Conservation (phyloP, 2,797 vertebrate species). For the Craterocephalus amniculus region DNA sequence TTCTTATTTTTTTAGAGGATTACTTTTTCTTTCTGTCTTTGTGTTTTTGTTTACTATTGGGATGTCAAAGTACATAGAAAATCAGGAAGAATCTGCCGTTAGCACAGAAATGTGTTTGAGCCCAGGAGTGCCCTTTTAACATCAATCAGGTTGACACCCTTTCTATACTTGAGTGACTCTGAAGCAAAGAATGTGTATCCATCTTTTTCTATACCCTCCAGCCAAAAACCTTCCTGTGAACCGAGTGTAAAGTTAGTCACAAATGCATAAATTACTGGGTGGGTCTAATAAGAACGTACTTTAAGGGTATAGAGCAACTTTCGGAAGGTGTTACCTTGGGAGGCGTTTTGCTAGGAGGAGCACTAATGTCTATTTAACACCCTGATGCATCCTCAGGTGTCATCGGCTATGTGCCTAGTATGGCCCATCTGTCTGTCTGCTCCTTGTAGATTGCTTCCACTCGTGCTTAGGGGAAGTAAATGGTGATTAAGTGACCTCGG, state of each 20-base stretch:
- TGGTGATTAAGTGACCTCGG: conserved; percentile 81
- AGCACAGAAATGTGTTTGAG: conserved; percentile 5
- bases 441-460: conserved; percentile 67
- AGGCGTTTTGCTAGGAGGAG: conserved; percentile 67
- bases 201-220: conserved; percentile 28
- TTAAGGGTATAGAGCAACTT: conserved; percentile 66
- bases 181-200: conserved; percentile 49
- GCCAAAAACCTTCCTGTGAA: conserved; percentile 44
- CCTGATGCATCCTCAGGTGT: conserved; percentile 71
- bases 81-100: conserved; percentile 1
- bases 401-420: conserved; percentile 58
- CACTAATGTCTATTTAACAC: conserved; percentile 81
- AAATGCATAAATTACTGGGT: conserved; percentile 67
- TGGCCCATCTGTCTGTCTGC: conserved; percentile 75
- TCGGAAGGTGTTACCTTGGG: conserved; percentile 69
- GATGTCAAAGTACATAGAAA: conserved; percentile 8
- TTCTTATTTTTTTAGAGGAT: neutral
- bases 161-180: conserved; percentile 39
- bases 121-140: conserved; percentile 25
- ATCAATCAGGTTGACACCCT: conserved; percentile 38
- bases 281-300: conserved; percentile 49
- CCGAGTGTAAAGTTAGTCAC: conserved; percentile 54
- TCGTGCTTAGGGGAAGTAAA: conserved; percentile 72
- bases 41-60: neutral
- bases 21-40: neutral